Conservation (phyloP, 2,797 vertebrate genomes). For the Selene dorsalis region DNA sequence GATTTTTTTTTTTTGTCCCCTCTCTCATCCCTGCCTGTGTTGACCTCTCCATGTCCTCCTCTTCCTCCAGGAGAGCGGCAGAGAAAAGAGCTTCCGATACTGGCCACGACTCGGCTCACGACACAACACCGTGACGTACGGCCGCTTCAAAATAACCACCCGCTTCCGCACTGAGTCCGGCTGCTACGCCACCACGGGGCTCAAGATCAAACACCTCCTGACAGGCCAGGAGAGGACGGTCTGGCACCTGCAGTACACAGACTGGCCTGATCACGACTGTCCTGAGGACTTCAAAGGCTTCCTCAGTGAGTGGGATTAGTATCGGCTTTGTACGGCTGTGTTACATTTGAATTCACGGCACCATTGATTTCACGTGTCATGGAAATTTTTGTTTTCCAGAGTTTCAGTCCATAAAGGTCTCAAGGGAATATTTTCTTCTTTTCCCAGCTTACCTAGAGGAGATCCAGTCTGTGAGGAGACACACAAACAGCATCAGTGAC, state of each 20-base stretch:
- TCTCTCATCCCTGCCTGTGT: not conserved
- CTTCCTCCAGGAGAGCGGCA: constrained; percentile 88
- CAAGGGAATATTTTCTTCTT: not conserved
- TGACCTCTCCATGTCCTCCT: not conserved
- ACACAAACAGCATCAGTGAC: constrained; percentile 94
- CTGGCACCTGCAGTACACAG: constrained; percentile 98
- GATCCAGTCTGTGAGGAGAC: constrained; percentile 97
- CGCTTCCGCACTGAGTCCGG: constrained; percentile 97
- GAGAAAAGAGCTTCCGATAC: constrained; percentile 97
- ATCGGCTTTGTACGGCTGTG: not conserved
- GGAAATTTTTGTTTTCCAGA: not conserved
- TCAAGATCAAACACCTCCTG: constrained; percentile 97
- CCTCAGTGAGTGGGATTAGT: constrained; percentile 86
- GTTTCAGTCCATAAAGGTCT: not conserved
- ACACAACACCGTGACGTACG: constrained; percentile 96
- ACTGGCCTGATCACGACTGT: constrained; percentile 99
- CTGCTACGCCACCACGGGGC: constrained; percentile 96
- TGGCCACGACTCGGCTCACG: constrained; percentile 97
- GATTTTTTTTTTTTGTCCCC: not conserved
- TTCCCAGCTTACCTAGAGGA: constrained; percentile 94
- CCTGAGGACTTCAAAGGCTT: constrained; percentile 98
- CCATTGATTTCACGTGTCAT: not conserved
- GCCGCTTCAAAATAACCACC: constrained; percentile 97
- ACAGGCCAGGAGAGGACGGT: constrained; percentile 95
- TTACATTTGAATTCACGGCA: not conserved